A percentile compares a stretch with the other conserved stretches of the same genome.
Evolutionary conservation across 2,113 vertebrate species (phyloP).

Genomic region (Candoia aspera): DNA sequence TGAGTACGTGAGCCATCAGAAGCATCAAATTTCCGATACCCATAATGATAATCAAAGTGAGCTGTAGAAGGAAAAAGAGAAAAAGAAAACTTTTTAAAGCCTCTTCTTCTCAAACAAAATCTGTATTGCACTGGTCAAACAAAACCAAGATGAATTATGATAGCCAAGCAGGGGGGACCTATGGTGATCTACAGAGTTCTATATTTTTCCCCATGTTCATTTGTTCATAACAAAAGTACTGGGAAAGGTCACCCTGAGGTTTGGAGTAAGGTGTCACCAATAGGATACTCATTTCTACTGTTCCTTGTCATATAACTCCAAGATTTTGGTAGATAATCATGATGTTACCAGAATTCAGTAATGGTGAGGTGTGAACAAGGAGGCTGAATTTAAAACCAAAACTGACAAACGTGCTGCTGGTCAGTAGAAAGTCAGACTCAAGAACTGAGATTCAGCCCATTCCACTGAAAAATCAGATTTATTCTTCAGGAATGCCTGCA

Average conservation of each 20-base stretch:
- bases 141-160: background rate
- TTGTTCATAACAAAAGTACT: background rate
- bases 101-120: background rate
- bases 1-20: constrained; percentile 84
- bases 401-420: background rate
- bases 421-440: background rate
- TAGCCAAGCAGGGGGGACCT: background rate
- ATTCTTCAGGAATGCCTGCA: background rate
- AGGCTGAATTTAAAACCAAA: background rate
- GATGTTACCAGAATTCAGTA: background rate
- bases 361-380: background rate
- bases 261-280: background rate
- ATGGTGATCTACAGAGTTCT: background rate
- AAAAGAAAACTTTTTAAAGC: background rate
- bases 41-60: constrained; percentile 92
- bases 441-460: background rate
- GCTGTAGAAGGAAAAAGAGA: constrained; percentile 68
- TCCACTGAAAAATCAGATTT: background rate
- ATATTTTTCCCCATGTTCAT: background rate
- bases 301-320: background rate
- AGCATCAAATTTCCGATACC: constrained; percentile 88
- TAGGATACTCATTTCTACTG: background rate
- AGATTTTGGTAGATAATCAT: background rate
- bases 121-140: too few species aligned
- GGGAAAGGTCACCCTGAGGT: background rate